phyloP scores from a whole-genome alignment of 2,113 vertebrate genomes.

The Mionectes macconnelli region DNA sequence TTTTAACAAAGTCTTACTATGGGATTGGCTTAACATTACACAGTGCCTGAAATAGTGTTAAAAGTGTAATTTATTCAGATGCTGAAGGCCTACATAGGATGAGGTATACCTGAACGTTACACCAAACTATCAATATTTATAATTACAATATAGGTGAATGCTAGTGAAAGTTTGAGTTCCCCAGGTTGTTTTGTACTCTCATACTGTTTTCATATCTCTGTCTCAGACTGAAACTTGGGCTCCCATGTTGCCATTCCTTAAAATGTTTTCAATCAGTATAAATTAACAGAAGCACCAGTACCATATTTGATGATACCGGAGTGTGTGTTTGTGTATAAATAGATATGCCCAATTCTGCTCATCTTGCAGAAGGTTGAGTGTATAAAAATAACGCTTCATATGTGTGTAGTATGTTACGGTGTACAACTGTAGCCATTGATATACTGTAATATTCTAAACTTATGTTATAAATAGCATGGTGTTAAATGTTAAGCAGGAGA shows the following conservation, averaged over 20 bases:
- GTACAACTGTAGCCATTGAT: neutral
- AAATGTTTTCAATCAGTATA: neutral
- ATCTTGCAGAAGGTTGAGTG: neutral
- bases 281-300: neutral
- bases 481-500: neutral
- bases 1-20: neutral
- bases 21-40: neutral
- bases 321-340: neutral
- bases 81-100: neutral
- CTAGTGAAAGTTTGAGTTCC: neutral
- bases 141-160: neutral
- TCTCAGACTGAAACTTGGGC: neutral
- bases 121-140: rapidly evolving
- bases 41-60: neutral
- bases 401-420: neutral
- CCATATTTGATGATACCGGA: neutral
- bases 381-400: neutral
- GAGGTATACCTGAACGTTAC: neutral
- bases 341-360: neutral
- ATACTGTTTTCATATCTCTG: neutral
- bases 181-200: neutral
- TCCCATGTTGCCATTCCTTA: neutral
- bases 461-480: neutral
- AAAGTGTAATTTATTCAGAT: neutral
- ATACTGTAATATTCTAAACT: neutral